A percentile compares a stretch with the other conserved stretches of the same genome.
These are phyloP conservation scores for Vulpes vulpes DNA, from an alignment of 2,113 vertebrate species.

Conservation along the genomic window DNA sequence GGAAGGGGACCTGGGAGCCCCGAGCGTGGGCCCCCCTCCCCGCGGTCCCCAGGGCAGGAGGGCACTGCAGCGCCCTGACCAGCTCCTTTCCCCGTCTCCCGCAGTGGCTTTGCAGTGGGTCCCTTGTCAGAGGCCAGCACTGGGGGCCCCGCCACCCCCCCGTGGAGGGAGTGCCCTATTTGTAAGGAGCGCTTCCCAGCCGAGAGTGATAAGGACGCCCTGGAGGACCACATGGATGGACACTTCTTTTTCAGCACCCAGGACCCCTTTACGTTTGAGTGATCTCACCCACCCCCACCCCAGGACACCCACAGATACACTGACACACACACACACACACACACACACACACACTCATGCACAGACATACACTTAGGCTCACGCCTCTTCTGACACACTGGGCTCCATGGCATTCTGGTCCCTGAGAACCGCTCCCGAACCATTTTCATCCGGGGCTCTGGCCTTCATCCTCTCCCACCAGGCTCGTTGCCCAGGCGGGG, in stretches of 20 bases:
- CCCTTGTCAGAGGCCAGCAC: conserved; percentile 76
- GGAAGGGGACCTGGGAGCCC: not conserved
- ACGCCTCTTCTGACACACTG: not conserved
- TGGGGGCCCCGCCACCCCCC: conserved; percentile 63
- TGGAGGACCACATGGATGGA: conserved; percentile 84
- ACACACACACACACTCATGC: not conserved
- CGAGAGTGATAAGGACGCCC: conserved; percentile 77
- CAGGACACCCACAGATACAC: not conserved
- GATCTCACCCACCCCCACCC: conserved; percentile 45
- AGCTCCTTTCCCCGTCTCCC: conserved; percentile 7
- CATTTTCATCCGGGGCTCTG: conserved; percentile 4
- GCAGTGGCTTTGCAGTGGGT: conserved; percentile 78
- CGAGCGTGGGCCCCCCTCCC: not conserved
- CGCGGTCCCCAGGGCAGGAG: not conserved
- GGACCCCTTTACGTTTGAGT: conserved; percentile 85
- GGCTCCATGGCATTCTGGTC: conserved; percentile 30
- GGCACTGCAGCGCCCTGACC: not conserved
- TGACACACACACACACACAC: not conserved
- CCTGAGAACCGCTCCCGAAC: not conserved
- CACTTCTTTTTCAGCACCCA: conserved; percentile 86
- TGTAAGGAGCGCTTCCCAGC: conserved; percentile 84
- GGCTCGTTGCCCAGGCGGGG: conserved; percentile 11
- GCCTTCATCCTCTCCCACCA: not conserved
- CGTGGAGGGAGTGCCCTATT: conserved; percentile 84
- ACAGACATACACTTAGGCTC: conserved; percentile 9